Evolutionary conservation across 2,797 vertebrate genomes (phyloP), one percentile per base, ranked within the genome.

Genomic region (Mus caroli): DNA sequence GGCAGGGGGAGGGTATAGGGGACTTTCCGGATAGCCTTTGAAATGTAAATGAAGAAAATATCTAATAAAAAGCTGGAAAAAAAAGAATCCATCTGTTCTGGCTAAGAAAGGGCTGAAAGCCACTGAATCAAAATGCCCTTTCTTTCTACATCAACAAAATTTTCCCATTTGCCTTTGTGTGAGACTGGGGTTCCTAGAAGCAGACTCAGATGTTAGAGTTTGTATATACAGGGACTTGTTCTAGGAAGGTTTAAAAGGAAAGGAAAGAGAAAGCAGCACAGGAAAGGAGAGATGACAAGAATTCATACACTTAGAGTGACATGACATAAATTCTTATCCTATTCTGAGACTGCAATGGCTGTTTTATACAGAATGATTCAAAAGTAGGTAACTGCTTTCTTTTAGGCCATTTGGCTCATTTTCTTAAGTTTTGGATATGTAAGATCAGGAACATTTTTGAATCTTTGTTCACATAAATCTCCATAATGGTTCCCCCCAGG

Each of bases 391-490:
- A 54, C 43, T 64, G 40, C 24, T 75, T 94, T 89, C 37, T 88
- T 94, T 77, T n/a, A 43, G 67, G 73, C 73, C 73, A 89, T 56
- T 86, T 78, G 54, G 88, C 28, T 17, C 40, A 22, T 84, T 94
- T 92, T 83, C 37, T 82, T 92, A 92, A 76, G 20, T 52, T 56
- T 71, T 87, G 20, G 69, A 77, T 93, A 85, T 17, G 7, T 46
- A 91, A 0, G n/a, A 86, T 34, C 84, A 58, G 15, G 95, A 90
- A 96, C 87, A 2, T 75, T 1, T 1, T 0, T 73, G 37, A 75
- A 24, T 69, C 56, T 97, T 83, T 58, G 24, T 43, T 26, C 90
- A 50, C 52, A 67, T 69, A 84, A 90, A 88, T 93, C 77, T 96
- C 79, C 24, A 87, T 71, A 96, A 94, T 64, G 34, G n/a, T 87